phyloP scores from a whole-genome alignment of 2,113 vertebrate genomes.

The Setophaga coronata region DNA sequence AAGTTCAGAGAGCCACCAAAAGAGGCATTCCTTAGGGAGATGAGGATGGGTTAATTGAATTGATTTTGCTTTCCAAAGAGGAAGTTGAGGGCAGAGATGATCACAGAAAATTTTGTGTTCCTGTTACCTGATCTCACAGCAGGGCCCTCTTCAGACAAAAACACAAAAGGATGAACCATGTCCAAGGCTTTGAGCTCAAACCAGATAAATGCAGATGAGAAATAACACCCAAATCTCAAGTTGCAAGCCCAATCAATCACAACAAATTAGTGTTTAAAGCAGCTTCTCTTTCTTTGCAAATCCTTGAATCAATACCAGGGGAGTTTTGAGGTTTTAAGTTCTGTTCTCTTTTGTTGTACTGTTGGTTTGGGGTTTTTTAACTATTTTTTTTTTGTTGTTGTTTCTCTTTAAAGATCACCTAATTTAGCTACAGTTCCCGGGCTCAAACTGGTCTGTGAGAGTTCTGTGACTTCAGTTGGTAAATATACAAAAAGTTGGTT shows the following conservation, averaged over 20 bases:
- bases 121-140: neutral
- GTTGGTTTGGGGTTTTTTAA: neutral
- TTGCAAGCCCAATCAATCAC: neutral
- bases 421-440: neutral
- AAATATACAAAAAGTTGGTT: neutral
- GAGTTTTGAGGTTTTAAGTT: neutral
- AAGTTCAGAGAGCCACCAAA: neutral
- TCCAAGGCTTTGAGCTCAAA: neutral
- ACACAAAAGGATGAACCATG: neutral
- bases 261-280: neutral
- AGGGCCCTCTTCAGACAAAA: neutral
- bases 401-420: neutral
- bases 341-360: neutral
- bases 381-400: fast-evolving
- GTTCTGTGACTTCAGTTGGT: neutral
- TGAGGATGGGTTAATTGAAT: neutral
- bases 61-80: neutral
- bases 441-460: neutral
- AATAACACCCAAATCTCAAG: neutral
- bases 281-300: neutral
- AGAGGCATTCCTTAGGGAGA: neutral
- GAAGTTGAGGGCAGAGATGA: neutral
- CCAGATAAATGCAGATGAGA: neutral
- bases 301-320: neutral
- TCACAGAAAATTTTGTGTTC: neutral